These are phyloP conservation scores for Calyptommatus sinebrachiatus DNA, from an alignment of 2,113 vertebrate genomes.

Conservation along the genomic window DNA sequence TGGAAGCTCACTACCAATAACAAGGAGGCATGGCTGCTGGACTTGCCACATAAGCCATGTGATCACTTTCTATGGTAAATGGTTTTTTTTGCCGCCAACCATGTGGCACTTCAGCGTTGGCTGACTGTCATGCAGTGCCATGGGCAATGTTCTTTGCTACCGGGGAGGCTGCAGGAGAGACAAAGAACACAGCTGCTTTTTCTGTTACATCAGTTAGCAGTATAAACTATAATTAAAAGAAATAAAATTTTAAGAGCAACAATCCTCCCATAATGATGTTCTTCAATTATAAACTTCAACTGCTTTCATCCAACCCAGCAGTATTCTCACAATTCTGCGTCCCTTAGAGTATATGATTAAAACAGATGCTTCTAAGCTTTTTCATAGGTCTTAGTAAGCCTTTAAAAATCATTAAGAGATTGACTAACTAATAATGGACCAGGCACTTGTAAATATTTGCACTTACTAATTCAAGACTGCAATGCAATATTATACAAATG, in stretches of 20 bases:
- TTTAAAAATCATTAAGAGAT: no score
- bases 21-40: no score
- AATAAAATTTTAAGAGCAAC: background rate
- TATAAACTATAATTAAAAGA: background rate
- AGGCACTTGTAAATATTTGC: background rate
- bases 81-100: no score
- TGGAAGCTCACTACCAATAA: no score
- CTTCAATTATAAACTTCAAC: background rate
- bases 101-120: no score
- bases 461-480: background rate
- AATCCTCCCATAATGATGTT: background rate
- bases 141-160: no score
- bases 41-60: no score
- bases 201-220: background rate
- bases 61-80: no score
- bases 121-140: no score
- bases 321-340: background rate
- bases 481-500: background rate
- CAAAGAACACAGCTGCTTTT: background rate
- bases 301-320: background rate
- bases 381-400: background rate
- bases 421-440: background rate
- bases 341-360: background rate
- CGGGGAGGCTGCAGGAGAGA: background rate
- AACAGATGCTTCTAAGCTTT: no score